Evolutionary conservation across 2,113 vertebrate genomes (phyloP).

Genomic region (Centropus bengalensis): DNA sequence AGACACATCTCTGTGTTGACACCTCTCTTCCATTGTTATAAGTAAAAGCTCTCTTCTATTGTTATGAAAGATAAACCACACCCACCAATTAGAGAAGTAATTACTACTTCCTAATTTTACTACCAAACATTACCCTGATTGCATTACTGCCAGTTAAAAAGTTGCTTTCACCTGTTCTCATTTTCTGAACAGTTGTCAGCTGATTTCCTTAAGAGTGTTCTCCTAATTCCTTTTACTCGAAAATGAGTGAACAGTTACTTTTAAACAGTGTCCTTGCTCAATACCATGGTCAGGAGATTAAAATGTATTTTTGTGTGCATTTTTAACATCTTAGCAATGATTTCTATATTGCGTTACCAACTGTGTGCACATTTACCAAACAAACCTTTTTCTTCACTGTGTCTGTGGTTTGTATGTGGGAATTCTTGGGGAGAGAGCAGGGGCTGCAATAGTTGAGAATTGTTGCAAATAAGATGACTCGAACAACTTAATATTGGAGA

Average conservation of each 20-base stretch:
- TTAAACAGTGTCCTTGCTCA: neutral
- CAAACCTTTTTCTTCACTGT: neutral
- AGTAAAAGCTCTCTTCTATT: neutral
- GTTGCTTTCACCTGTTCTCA: neutral
- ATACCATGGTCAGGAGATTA: neutral
- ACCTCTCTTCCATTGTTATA: neutral
- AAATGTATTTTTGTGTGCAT: neutral
- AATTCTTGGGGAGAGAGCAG: neutral
- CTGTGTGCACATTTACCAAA: neutral
- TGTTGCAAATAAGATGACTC: neutral
- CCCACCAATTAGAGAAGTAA: neutral
- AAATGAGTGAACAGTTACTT: neutral
- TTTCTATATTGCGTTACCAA: neutral
- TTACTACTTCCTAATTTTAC: neutral
- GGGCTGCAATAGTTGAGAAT: neutral
- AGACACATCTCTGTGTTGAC: neutral
- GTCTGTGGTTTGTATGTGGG: neutral
- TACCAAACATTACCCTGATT: accelerated
- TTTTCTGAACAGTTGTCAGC: neutral
- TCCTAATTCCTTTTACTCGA: neutral
- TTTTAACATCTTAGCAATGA: neutral
- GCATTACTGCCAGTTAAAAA: neutral
- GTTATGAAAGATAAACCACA: neutral
- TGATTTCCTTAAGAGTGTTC: neutral
- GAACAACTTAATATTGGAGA: neutral